Evolutionary conservation across 2,113 vertebrate genomes (phyloP), one percentile per base, ranked within the genome.

Genomic region (Calypte anna): DNA sequence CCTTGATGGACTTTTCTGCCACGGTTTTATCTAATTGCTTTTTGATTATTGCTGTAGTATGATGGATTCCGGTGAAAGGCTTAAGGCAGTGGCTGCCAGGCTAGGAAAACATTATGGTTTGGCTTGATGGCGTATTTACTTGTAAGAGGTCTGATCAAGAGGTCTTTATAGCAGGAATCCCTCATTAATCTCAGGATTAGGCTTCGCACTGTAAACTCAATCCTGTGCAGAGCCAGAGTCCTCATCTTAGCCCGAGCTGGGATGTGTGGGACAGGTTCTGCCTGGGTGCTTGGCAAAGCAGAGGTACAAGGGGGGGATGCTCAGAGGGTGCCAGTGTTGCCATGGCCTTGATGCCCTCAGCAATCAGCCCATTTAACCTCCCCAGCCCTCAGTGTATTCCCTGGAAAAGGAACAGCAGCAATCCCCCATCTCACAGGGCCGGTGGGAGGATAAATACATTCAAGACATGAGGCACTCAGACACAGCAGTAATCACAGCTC

Each of bases 1-100:
- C 92, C 67, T 44, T 88, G 85, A 90, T 94, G 94, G 96, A 94
- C 88, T 93, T 93, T 36, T 33, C 82, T 91, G 92, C 92, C 90
- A 63, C 40, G 53, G 53, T 59, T 91, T 91, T 90, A 74, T 91
- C 82, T 93, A 86, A 93, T 88, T 88, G 80, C 68, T 63, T 73
- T 94, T 88, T 93, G 91, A 96, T 85, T 81, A 62, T 92, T 72
- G 58, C 93, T 75, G 43, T 63, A 43, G 63, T 66, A 14, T 84
- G 94, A 93, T 80, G 61, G 90, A 90, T 94, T 96, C 68, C 67
- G 76, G 82, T 80, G 79, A 59, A 53, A 86, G 76, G 87, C 82
- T 91, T 82, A 86, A 93, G 90, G 74, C 43, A 54, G 87, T 1
- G 11, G n/a, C 82, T 94, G 95, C 59, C 93, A 93, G 87, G 33